Base-by-base conservation (phyloP, 2,888 invertebrate genomes). In the Rhingia campestris region DNA sequence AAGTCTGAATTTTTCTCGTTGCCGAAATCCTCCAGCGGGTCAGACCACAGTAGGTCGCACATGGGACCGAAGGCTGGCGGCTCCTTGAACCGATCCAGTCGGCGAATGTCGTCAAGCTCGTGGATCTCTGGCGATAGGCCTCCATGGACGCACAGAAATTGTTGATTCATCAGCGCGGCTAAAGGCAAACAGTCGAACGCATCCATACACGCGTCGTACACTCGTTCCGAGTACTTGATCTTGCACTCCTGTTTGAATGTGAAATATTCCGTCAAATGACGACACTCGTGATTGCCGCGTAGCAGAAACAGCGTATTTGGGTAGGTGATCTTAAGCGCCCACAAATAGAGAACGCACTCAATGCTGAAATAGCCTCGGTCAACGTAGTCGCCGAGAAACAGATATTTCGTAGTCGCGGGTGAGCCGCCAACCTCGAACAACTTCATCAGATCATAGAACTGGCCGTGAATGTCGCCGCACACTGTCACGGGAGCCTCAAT, bases 221-320 rank as follows among this genome's bases (percentile, higher is more conserved):
- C 98, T 92, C 97, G 95, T 93, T 99, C 99, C 91, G 99, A 98
- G 94, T 99, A 99, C 94, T 99, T 99, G 92, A 99, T 99, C 94
- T 97, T 97, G 96, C 99, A 99, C 95, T 99, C 99, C 94, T 99
- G 99, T 94, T 99, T 99, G 94, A 99, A 99, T 90, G 99, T 99
- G 94, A 99, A 99, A 93, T 99, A 99, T 94, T 99, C 99, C 92
- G 99, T 99, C 92, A 99, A 95, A 94, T 99, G 99, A 92, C 99
- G 96, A 94, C 99, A 99, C 94, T 99, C 99, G 93, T 99, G 99
- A 92, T 99, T 99, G 92, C 99, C 99, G 93, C 99, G 96, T 92
- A 99, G 95, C 92, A 99, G 95, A 94, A 97, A 99, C 93, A 99
- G 95, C 92, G 99, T 99, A 92, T 95, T 97, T 91, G 99, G 98